Evolutionary conservation across 2,888 invertebrate species (phyloP).

Genomic region (Hydrotaea cyrtoneurina): DNA sequence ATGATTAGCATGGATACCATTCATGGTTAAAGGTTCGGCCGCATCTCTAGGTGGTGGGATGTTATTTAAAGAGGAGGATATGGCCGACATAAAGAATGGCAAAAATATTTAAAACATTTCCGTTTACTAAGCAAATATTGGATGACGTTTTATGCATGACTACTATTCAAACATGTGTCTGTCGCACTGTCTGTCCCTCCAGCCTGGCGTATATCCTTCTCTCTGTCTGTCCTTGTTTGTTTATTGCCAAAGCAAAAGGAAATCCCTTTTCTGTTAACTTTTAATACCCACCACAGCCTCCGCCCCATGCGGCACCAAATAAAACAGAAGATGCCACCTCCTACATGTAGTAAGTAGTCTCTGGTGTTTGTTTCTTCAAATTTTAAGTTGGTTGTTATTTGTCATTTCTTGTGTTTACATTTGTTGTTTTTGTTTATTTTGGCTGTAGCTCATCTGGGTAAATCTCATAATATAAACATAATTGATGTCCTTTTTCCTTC

Average conservation of each 20-base stretch:
- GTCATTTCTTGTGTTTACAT: conserved; percentile 47
- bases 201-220: neutral
- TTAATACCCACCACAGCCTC: conserved; percentile 15
- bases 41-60: neutral
- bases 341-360: neutral
- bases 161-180: conserved; percentile 37
- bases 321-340: neutral
- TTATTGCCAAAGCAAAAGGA: conserved; percentile 13
- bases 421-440: conserved; percentile 17
- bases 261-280: conserved; percentile 30
- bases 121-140: conserved; percentile 42
- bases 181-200: conserved; percentile 1
- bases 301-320: neutral
- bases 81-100: conserved; percentile 4
- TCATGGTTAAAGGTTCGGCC: neutral
- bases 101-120: conserved; percentile 37
- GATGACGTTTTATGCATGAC: conserved; percentile 28
- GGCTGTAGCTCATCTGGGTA: conserved; percentile 25
- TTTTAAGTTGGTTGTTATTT: conserved; percentile 31
- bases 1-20: conserved; percentile 38
- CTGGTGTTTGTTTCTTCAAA: neutral
- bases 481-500: conserved; percentile 51
- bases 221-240: conserved; percentile 21
- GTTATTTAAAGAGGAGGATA: neutral
- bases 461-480: conserved; percentile 49